Evolutionary conservation across 2,888 invertebrate genomes (phyloP).

Genomic region (Microplitis manilae): DNA sequence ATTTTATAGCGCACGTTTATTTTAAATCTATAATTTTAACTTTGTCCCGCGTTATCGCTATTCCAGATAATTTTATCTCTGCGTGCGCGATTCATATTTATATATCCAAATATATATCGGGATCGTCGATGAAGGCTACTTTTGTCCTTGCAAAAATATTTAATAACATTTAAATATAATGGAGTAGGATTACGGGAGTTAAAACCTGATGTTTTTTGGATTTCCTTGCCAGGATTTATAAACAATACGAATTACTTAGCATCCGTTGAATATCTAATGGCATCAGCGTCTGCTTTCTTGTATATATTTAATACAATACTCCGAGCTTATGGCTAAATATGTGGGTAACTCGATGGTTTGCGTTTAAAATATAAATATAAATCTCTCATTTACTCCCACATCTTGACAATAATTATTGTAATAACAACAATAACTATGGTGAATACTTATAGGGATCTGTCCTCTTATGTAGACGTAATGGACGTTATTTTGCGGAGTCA

Average conservation of each 20-base stretch:
- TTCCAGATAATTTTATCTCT: background rate
- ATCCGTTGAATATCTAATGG: conserved; percentile 16
- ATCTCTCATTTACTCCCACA: background rate
- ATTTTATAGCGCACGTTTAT: background rate
- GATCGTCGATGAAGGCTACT: background rate
- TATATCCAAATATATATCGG: too few species aligned
- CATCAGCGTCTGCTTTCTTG: background rate
- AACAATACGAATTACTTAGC: conserved; percentile 10
- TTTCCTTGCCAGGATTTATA: background rate
- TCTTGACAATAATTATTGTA: background rate
- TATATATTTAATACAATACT: background rate
- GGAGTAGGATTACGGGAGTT: background rate
- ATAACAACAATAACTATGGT: background rate
- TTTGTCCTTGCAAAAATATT: background rate
- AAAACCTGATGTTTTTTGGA: background rate
- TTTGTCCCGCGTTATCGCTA: background rate
- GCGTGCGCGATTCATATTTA: background rate
- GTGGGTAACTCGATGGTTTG: background rate
- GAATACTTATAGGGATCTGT: background rate
- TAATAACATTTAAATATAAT: background rate
- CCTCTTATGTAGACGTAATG: background rate
- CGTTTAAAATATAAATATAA: background rate
- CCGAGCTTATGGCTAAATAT: background rate
- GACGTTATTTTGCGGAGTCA: background rate
- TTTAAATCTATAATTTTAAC: background rate